phyloP scores from a whole-genome alignment of 1,140 invertebrate genomes.

The Dufourea novaeangliae region DNA sequence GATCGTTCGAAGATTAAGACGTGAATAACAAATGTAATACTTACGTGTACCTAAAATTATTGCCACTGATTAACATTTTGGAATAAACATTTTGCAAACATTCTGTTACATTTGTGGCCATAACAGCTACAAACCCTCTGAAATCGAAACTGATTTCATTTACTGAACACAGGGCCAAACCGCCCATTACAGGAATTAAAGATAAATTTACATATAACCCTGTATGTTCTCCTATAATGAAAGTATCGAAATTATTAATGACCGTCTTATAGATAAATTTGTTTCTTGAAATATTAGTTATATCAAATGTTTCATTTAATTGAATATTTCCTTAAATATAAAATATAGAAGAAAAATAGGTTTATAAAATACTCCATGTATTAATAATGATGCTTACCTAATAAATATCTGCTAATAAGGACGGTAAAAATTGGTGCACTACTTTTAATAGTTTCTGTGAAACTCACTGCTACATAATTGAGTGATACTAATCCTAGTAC shows the following conservation, averaged over 20 bases:
- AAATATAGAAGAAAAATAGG: not conserved
- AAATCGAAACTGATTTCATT: conserved; percentile 92
- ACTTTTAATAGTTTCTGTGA: conserved; percentile 94
- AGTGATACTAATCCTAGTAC: conserved; percentile 89
- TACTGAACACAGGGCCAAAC: conserved; percentile 90
- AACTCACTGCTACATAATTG: conserved; percentile 93
- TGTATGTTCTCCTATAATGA: conserved; percentile 86
- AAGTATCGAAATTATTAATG: conserved; percentile 48
- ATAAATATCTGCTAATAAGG: conserved; percentile 87
- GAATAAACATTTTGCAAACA: conserved; percentile 94
- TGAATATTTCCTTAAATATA: no score
- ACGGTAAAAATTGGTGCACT: conserved; percentile 93
- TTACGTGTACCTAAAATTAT: conserved; percentile 91
- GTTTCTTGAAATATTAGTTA: not conserved
- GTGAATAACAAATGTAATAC: conserved; percentile 59
- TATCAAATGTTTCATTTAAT: no score
- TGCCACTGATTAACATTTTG: conserved; percentile 91
- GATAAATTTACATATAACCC: conserved; percentile 90
- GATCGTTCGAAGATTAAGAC: no score
- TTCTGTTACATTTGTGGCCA: conserved; percentile 92
- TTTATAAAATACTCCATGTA: conserved; percentile 3
- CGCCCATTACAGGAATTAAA: conserved; percentile 92
- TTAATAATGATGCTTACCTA: conserved; percentile 80
- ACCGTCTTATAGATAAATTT: conserved; percentile 1
- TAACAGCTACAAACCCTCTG: conserved; percentile 89